Base-by-base conservation (phyloP, 2,113 vertebrate species). In the Myotis lucifugus region DNA sequence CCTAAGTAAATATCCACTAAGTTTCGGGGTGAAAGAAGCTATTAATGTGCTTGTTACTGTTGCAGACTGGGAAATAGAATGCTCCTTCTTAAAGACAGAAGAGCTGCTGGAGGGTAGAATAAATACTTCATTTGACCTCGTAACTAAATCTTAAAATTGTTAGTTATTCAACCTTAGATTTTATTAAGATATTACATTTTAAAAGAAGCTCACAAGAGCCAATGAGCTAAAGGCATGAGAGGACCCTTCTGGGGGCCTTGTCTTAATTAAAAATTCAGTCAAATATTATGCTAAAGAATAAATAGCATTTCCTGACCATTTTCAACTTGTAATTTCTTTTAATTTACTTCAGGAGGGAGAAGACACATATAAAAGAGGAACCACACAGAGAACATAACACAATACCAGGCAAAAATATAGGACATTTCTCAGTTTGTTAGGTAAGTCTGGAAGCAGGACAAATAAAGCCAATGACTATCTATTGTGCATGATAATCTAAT, bases 211-310 rank as follows among this genome's bases (percentile, higher is more conserved):
- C 19, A 79, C 61, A 88, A 88, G 19, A 86, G 32, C 25, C 74
- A 96, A 61, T 3, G 13, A 76, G 17, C 66, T 81, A 34, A 85
- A 64, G 32, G 21, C 67, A 85, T 77, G 25, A 85, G 42, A 91
- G 15, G 15, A 40, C 18, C 34, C 5, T 79, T 86, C 23, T 11
- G 10, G 46, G 91, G 79, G n/a, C 13, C n/a, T 78, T 93, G 17
- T 90, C 94, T 89, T 87, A 88, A 93, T 92, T 85, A 90, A 42
- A 94, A 94, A 64, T 18, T 4, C 19, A 94, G 52, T 83, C 74
- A 67, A 54, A 96, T 59, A 76, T 83, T 77, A 34, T 23, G 46
- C 19, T 90, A 23, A 88, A 96, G 67, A 25, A 78, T 92, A 81
- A 96, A 94, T 23, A 87, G 3, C 10, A 82, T 64, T 91, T 76